Percentiles rank a stretch among this genome's conserved stretches.
Evolutionary conservation across 2,888 invertebrate genomes (phyloP).

Genomic region (Spodoptera exigua): DNA sequence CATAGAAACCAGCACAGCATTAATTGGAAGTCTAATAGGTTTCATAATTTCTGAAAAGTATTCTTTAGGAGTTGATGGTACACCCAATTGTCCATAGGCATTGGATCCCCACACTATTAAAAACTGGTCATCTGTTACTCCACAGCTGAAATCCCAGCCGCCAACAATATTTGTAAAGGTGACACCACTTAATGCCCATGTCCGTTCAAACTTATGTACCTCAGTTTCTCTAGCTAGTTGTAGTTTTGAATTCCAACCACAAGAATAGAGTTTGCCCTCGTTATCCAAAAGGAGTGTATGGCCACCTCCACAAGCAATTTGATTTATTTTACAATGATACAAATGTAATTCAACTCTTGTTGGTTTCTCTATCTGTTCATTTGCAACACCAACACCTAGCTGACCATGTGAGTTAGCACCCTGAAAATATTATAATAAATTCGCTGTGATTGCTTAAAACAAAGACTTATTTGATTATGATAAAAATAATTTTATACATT

Average conservation of each 20-base stretch:
- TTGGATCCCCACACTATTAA: constrained; percentile 96
- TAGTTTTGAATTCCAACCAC: constrained; percentile 94
- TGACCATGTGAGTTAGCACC: constrained; percentile 96
- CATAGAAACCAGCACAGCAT: constrained; percentile 90
- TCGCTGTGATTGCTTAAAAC: too few relatives aligned
- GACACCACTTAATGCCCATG: constrained; percentile 88
- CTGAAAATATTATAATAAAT: constrained; percentile 79
- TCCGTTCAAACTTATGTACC: constrained; percentile 89
- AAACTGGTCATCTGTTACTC: constrained; percentile 91
- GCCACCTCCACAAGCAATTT: constrained; percentile 93
- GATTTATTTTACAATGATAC: constrained; percentile 87
- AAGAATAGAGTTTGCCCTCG: constrained; percentile 92
- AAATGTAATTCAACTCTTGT: constrained; percentile 76
- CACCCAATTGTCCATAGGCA: constrained; percentile 93
- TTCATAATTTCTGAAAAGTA: constrained; percentile 77
- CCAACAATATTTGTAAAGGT: constrained; percentile 91
- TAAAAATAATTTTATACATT: too few relatives aligned
- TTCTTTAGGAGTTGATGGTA: constrained; percentile 78
- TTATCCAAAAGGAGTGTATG: constrained; percentile 92
- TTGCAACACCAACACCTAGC: constrained; percentile 91
- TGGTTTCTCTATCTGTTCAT: constrained; percentile 91
- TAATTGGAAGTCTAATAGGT: constrained; percentile 81
- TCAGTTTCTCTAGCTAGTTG: constrained; percentile 90
- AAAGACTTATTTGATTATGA: too few relatives aligned
- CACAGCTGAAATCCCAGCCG: constrained; percentile 95